Percentiles rank a stretch among this genome's conserved stretches.
Evolutionary conservation across 2,797 vertebrate species (phyloP).

Genomic region (Thripadectes ignobilis): DNA sequence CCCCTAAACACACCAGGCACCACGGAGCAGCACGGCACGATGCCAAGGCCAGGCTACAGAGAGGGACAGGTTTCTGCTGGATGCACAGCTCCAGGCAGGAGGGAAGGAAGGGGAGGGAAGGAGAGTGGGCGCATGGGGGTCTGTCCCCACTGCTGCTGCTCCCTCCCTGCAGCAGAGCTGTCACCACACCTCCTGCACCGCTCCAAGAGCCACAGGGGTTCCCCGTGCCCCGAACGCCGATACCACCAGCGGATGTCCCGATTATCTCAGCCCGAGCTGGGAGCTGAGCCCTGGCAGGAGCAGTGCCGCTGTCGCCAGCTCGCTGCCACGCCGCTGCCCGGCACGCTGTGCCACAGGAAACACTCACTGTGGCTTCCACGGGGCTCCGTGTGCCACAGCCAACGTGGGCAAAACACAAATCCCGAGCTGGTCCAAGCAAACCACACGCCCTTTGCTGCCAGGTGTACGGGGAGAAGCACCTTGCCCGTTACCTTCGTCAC

Average conservation of each 20-base stretch:
- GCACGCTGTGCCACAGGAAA: not conserved
- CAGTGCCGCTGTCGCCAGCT: not conserved
- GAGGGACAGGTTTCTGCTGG: not conserved
- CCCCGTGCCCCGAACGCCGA: not conserved
- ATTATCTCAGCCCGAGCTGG: not conserved
- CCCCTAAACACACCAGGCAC: not conserved
- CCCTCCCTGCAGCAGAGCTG: not conserved
- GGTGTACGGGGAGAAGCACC: not conserved
- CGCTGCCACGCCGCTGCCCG: not conserved
- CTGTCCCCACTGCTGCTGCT: not conserved
- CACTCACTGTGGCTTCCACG: not conserved
- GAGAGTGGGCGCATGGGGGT: not conserved
- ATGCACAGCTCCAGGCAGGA: not conserved
- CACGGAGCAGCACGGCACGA: not conserved
- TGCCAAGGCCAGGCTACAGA: not conserved
- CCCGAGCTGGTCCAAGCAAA: not conserved
- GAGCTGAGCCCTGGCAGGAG: not conserved
- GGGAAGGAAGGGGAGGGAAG: not conserved
- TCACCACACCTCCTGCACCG: not conserved
- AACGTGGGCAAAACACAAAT: accelerated
- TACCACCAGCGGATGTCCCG: not conserved
- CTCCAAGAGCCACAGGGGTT: not conserved
- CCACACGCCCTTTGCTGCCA: not conserved
- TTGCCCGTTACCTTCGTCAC: accelerated
- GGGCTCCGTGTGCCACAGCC: not conserved